Conservation (phyloP, 2,113 vertebrate genomes). For the Heterotis niloticus region DNA sequence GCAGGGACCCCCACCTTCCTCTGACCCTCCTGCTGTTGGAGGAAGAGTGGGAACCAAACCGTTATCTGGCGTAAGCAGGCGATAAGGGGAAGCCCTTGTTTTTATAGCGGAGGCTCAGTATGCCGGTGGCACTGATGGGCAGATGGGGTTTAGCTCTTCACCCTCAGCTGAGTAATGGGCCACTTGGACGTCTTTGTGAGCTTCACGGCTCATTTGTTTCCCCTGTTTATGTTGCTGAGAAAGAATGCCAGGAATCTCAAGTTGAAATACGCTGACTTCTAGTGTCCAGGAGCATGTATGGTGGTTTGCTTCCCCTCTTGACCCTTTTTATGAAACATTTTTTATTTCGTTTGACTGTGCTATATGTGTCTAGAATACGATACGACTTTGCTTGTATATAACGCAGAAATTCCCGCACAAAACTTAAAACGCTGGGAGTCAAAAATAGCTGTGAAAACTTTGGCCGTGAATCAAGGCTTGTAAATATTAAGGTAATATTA, state of each 20-base stretch:
- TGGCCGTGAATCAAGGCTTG: too few species aligned
- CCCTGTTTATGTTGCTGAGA: slow-evolving; percentile 47
- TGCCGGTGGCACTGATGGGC: background rate
- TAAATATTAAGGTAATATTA: too few species aligned
- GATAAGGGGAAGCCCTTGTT: slow-evolving; percentile 10
- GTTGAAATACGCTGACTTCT: too few species aligned
- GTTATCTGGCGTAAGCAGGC: slow-evolving; percentile 36
- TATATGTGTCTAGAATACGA: too few species aligned
- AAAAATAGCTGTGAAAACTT: too few species aligned
- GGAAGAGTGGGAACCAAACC: slow-evolving; percentile 31
- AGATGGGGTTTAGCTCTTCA: background rate
- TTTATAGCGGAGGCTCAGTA: background rate
- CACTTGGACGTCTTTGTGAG: slow-evolving; percentile 40
- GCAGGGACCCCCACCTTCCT: slow-evolving; percentile 20
- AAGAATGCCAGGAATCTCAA: slow-evolving; percentile 53
- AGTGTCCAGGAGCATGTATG: too few species aligned
- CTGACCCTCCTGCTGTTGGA: slow-evolving; percentile 48
- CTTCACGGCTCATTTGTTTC: slow-evolving; percentile 34
- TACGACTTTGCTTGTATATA: too few species aligned
- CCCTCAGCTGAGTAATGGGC: background rate
- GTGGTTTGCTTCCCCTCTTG: too few species aligned
- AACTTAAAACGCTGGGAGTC: too few species aligned
- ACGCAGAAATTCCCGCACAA: too few species aligned
- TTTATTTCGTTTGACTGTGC: too few species aligned
- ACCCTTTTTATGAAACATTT: too few species aligned